Percentiles rank a stretch among this genome's conserved stretches.
Conservation (phyloP, 37 sponge, comb jelly and placozoan species). For the Tethya wilhelma region DNA sequence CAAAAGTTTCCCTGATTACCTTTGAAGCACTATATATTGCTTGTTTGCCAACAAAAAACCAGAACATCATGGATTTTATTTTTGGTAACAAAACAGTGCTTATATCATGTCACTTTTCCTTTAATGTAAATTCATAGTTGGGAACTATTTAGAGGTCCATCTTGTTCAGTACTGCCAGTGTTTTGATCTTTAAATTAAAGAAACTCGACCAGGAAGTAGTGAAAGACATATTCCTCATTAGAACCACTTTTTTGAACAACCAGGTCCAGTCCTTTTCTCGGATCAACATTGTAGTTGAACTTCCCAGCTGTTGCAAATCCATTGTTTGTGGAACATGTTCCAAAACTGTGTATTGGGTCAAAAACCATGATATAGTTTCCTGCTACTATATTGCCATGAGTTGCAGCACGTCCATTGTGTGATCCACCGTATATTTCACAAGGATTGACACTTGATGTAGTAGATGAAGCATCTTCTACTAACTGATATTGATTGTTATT, state of each 20-base stretch:
- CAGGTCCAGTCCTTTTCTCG: not conserved
- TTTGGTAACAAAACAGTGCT: too few species aligned
- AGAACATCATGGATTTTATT: too few species aligned
- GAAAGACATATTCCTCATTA: not conserved
- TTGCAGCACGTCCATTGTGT: not conserved
- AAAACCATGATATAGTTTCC: not conserved
- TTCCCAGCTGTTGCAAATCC: not conserved
- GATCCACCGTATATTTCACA: not conserved
- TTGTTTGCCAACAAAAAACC: too few species aligned
- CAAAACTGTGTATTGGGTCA: not conserved
- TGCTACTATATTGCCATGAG: not conserved
- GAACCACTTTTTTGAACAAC: not conserved
- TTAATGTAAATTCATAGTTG: too few species aligned
- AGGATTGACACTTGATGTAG: not conserved
- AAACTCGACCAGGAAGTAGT: not conserved
- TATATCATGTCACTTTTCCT: too few species aligned
- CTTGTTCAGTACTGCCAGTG: too few species aligned
- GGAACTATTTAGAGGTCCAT: too few species aligned
- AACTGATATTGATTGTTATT: not conserved
- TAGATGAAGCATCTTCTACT: not conserved
- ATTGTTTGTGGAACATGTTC: not conserved
- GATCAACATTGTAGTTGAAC: conserved; percentile 10
- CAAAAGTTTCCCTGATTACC: too few species aligned
- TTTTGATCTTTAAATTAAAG: too few species aligned
- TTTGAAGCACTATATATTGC: too few species aligned